Evolutionary conservation across 2,888 invertebrate genomes (phyloP).

Genomic region (Pogonocherus hispidulus): DNA sequence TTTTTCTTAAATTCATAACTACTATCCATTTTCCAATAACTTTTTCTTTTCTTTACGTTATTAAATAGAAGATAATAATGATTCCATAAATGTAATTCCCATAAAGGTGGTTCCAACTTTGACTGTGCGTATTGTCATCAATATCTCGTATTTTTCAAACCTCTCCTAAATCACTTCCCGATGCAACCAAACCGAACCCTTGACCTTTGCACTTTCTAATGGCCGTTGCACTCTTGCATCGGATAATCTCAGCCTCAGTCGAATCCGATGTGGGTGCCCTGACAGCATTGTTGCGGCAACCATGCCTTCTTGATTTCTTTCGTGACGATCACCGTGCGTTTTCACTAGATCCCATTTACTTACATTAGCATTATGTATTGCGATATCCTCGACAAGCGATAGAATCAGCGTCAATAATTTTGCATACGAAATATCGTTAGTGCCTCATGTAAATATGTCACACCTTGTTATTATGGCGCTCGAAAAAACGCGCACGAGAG

Average conservation of each 20-base stretch:
- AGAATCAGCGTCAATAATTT: constrained; percentile 35
- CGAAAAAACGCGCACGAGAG: constrained; percentile 43
- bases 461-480: constrained; percentile 50
- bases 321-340: constrained; percentile 38
- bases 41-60: too few relatives aligned
- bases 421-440: constrained; percentile 41
- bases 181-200: constrained; percentile 51
- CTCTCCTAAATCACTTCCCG: constrained; percentile 39
- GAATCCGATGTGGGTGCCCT: constrained; percentile 47
- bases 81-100: too few relatives aligned
- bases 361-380: constrained; percentile 38
- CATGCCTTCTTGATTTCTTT: constrained; percentile 47
- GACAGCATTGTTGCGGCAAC: constrained; percentile 45
- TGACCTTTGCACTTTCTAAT: constrained; percentile 55
- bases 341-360: constrained; percentile 43
- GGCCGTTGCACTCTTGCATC: constrained; percentile 50
- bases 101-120: too few relatives aligned
- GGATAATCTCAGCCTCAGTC: constrained; percentile 35
- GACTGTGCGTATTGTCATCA: too few relatives aligned
- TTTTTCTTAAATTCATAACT: too few relatives aligned
- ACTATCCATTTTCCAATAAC: too few relatives aligned
- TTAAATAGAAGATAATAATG: too few relatives aligned
- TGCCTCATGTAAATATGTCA: constrained; percentile 48
- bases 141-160: too few relatives aligned
- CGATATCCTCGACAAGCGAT: constrained; percentile 18